A percentile compares a stretch with the other conserved stretches of the same genome.
phyloP scores from a whole-genome alignment of 92 coral and sea anemone species.

The Parazoanthus darwini region DNA sequence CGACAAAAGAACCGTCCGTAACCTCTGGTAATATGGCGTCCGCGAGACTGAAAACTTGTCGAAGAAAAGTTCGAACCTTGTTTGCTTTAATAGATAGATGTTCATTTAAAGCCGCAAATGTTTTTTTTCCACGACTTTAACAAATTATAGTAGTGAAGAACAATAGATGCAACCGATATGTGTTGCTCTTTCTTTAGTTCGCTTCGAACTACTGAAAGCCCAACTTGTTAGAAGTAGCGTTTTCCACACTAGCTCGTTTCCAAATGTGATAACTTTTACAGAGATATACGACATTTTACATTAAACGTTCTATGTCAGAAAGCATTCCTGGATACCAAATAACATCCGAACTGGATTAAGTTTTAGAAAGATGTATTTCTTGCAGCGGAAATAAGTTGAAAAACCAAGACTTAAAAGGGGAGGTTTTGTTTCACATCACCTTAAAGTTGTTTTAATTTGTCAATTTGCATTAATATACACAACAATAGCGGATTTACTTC shows the following conservation, averaged over 20 bases:
- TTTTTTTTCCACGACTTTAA: not conserved
- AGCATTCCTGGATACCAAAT: not conserved
- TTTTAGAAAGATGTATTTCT: not conserved
- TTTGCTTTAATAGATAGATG: constrained; percentile 5
- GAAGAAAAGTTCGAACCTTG: not conserved
- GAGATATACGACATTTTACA: not conserved
- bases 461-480: constrained; percentile 41
- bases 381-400: not conserved
- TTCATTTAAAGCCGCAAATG: constrained; percentile 4
- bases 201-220: not conserved
- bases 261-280: not conserved
- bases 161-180: not conserved
- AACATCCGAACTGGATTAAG: not conserved
- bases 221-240: not conserved
- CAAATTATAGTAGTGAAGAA: not conserved
- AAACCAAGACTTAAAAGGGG: constrained; percentile 12
- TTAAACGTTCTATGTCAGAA: not conserved
- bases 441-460: constrained; percentile 39
- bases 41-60: constrained; percentile 14
- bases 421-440: constrained; percentile 15
- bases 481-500: constrained; percentile 21
- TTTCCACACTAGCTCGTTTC: not conserved
- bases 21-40: constrained; percentile 6
- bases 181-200: not conserved
- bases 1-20: not conserved